phyloP scores from a whole-genome alignment of 2,113 vertebrate genomes.

The Clarias macrocephalus region DNA sequence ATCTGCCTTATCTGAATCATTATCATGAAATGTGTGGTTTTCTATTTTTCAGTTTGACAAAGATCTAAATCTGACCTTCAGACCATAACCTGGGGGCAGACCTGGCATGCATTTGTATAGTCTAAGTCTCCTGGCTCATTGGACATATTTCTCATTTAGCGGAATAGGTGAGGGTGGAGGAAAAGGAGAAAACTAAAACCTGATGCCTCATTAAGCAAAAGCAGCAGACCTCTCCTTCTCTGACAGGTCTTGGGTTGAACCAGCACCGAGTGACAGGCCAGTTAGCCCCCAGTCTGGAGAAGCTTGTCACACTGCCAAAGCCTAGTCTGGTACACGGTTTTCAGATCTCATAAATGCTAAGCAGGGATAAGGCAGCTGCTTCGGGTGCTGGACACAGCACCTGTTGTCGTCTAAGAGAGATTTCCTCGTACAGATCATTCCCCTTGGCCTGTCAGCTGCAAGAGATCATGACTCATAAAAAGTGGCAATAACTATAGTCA shows the following conservation, averaged over 20 bases:
- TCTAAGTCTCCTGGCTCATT: constrained; percentile 2
- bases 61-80: background rate
- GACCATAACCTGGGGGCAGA: background rate
- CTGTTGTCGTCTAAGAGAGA: constrained; percentile 44
- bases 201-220: constrained; percentile 40
- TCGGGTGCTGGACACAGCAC: constrained; percentile 47
- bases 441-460: constrained; percentile 42
- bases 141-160: constrained; percentile 36
- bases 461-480: constrained; percentile 47
- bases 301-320: constrained; percentile 52
- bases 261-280: constrained; percentile 53
- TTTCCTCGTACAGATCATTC: constrained; percentile 39
- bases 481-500: background rate
- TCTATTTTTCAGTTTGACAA: background rate
- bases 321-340: constrained; percentile 51
- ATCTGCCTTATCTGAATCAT: background rate
- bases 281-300: constrained; percentile 55
- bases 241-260: constrained; percentile 46
- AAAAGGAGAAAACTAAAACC: constrained; percentile 25
- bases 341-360: constrained; percentile 58
- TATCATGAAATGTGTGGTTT: background rate
- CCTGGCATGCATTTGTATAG: background rate
- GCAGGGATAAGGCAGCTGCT: constrained; percentile 44
- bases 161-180: background rate
- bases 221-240: constrained; percentile 42